Evolutionary conservation across 2,113 vertebrate species (phyloP).

Genomic region (Mesembrinibis cayennensis): DNA sequence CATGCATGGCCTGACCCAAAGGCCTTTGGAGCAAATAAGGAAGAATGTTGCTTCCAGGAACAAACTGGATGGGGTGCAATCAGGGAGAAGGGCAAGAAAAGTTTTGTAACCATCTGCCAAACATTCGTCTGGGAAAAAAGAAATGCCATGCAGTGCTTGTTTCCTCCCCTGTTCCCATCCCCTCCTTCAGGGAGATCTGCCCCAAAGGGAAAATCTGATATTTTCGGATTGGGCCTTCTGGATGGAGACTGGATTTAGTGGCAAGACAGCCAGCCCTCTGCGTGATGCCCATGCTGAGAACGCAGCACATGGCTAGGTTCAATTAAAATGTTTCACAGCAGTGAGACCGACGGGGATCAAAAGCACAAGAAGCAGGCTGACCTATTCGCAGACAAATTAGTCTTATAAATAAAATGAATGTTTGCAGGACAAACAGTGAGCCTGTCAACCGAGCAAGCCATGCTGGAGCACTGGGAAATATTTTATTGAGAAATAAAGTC

Average conservation of each 20-base stretch:
- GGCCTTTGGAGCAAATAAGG: background rate
- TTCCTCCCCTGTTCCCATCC: background rate
- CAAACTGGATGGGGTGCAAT: background rate
- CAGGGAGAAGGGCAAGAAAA: background rate
- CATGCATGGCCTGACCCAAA: background rate
- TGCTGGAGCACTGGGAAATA: background rate
- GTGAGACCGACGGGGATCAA: background rate
- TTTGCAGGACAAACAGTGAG: background rate
- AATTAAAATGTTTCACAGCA: background rate
- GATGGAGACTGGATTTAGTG: background rate
- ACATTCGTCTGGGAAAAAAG: background rate
- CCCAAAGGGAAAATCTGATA: background rate
- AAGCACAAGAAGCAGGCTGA: background rate
- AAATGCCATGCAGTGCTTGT: background rate
- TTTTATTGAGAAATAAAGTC: slow-evolving; percentile 33
- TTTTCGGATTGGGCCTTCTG: background rate
- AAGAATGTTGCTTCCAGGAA: background rate
- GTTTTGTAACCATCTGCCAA: background rate
- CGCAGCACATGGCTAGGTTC: background rate
- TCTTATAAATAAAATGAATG: slow-evolving; percentile 24
- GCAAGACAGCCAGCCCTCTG: background rate
- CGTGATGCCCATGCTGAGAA: background rate
- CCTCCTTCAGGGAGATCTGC: background rate
- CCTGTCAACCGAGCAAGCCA: background rate
- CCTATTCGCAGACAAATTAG: background rate